These are phyloP conservation scores for Chrysotoxum bicinctum DNA, from an alignment of 2,888 invertebrate species.

Conservation along the genomic window DNA sequence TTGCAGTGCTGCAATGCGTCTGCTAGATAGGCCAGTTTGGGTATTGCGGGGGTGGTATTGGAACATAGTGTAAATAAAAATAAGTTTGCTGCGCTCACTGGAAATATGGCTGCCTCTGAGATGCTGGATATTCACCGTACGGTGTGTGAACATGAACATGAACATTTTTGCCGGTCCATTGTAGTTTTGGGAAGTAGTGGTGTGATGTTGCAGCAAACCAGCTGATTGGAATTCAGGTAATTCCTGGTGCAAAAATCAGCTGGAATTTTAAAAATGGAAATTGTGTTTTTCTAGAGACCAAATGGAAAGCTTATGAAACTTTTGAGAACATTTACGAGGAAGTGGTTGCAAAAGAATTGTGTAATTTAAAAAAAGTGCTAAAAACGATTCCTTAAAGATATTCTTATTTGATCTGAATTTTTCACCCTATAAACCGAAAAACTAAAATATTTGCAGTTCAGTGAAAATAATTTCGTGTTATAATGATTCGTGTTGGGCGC, in stretches of 20 bases:
- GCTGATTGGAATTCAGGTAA: conserved; percentile 60
- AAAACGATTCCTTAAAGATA: no score
- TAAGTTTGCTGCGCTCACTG: conserved; percentile 41
- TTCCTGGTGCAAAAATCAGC: conserved; percentile 43
- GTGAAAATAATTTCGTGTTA: no score
- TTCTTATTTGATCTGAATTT: no score
- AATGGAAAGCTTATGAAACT: not conserved
- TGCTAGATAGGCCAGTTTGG: not conserved
- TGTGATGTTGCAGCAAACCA: conserved; percentile 54
- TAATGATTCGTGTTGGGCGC: not conserved
- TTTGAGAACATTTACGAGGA: no score
- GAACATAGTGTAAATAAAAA: conserved; percentile 54
- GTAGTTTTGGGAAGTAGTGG: conserved; percentile 1
- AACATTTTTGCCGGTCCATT: conserved; percentile 52
- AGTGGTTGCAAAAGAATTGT: no score
- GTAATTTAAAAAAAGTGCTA: no score
- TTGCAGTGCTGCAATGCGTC: conserved; percentile 69
- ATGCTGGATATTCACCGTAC: conserved; percentile 8
- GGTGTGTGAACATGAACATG: conserved; percentile 30
- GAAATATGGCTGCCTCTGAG: conserved; percentile 20
- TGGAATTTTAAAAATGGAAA: conserved; percentile 16
- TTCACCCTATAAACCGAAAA: no score
- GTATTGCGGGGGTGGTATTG: conserved; percentile 63
- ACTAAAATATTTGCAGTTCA: no score
- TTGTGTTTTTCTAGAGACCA: not conserved